phyloP scores from a whole-genome alignment of 2,888 invertebrate species.

The Caradrina kadenii region DNA sequence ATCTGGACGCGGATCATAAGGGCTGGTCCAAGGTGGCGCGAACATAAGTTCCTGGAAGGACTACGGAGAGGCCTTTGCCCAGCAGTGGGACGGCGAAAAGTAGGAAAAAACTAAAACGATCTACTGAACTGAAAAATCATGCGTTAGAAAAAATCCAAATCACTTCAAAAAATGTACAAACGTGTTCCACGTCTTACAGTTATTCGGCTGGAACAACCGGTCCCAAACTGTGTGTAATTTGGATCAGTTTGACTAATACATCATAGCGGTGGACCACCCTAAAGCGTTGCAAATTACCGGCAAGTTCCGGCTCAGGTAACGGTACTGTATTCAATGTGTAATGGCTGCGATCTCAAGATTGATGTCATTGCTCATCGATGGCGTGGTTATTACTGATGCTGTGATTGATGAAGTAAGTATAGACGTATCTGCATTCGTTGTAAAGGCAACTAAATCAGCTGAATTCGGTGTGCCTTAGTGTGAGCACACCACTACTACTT shows the following conservation, averaged over 20 bases:
- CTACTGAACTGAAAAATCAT: too few species aligned
- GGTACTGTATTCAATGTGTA: constrained; percentile 18
- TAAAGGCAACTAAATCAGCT: background rate
- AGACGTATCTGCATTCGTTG: background rate
- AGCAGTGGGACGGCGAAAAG: too few species aligned
- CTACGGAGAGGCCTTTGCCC: too few species aligned
- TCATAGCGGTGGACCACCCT: constrained; percentile 34
- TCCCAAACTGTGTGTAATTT: constrained; percentile 6
- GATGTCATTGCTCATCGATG: constrained; percentile 1
- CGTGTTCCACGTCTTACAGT: constrained; percentile 8
- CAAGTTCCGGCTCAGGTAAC: constrained; percentile 37
- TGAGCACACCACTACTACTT: too few species aligned
- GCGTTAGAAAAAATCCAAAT: background rate
- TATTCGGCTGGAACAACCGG: background rate
- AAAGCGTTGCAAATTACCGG: constrained; percentile 25
- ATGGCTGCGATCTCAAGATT: background rate
- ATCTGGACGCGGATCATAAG: too few species aligned
- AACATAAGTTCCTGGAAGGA: too few species aligned
- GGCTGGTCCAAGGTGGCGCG: too few species aligned
- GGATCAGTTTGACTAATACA: constrained; percentile 20
- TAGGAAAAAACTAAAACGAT: too few species aligned
- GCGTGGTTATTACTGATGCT: background rate
- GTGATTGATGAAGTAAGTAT: background rate
- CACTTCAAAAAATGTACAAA: background rate
- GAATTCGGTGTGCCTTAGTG: too few species aligned